Base-by-base conservation (phyloP, 2,113 vertebrate species). In the Galemys pyrenaicus region DNA sequence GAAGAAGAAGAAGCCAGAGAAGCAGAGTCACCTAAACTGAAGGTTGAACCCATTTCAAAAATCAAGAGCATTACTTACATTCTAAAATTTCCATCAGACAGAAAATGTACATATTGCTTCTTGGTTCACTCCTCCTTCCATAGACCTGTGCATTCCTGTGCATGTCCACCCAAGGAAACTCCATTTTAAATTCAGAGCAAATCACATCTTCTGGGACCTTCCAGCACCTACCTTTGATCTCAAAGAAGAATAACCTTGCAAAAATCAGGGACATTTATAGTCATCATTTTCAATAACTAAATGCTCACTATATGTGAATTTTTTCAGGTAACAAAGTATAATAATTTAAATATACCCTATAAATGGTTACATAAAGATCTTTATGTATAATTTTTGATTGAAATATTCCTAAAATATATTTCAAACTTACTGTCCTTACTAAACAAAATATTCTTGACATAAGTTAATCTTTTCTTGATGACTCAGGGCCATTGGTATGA, bases 381-480 rank as follows among this genome's bases (percentile, higher is more conserved):
- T 3, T 56, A 22, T 22, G 20, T 54, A 68, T 89, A 32, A 80
- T 75, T 87, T 92, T 95, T 88, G 28, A 89, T 93, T 60, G 71
- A 71, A 87, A 64, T 92, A 37, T 92, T 93, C 84, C 79, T 94
- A 62, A 96, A 93, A 75, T 81, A 12, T 46, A 94, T 93, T 77
- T 44, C 80, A 93, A 91, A 94, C 60, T 95, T 95, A 92, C 87
- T 95, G 91, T 84, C 92, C 94, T 96, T 96, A 95, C 93, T 96
- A 91, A 80, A 94, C 70, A 92, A 62, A 93, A 95, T 96, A 80
- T 84, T 92, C 92, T 96, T 87, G 92, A 84, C 67, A 80, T 84
- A 94, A 96, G 89, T 78, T 93, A 79, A 89, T 97, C 54, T 96
- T 87, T 96, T 95, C 75, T 70, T 93, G 95, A 94, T 64, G 94